Evolutionary conservation across 2,888 invertebrate genomes (phyloP), one percentile per base, ranked within the genome.

Genomic region (Shargacucullia verbasci): DNA sequence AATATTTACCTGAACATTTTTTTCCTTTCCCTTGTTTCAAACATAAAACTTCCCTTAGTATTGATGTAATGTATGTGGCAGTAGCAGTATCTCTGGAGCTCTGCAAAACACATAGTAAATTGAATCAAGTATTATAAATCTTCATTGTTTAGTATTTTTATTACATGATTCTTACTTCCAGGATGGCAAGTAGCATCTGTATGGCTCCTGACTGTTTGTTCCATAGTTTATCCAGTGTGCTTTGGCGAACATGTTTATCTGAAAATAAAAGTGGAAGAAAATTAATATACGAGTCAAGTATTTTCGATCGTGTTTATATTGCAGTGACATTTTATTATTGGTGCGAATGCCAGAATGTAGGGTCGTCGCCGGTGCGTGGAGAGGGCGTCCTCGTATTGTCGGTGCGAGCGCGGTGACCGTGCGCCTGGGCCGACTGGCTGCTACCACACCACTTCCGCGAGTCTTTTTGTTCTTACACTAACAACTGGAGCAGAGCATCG

Each of bases 31-130:
- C 92, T 82, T 94, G 94, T 79, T 95, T 95, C 49, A 95, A 91
- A 70, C 95, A 95, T 71, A 96, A 85, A 53, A 94, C 92, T 87
- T 95, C 95, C 79, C 95, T 94, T 57, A 96, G 78, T 78, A 95
- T 95, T 12, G 95, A 91, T 46, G 95, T 91, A 61, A 95, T 90
- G 76, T 95, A 95, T 47, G 94, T 94, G 35, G 90, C 89, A 3
- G 95, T 93, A 9, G 94, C 84, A 34, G 94, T 85, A 66, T 96
- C 95, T 81, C 94, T 93, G 48, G 94, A 90, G 68, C 83, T 93
- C 96, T 96, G 87, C 50, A 91, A 87, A 33, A 48, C 78, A 71
- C 47, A 40, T 12, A 40, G 9, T 2, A 43, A 31, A 6, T 13
- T 5, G 29, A 27, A 2, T 29, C 2, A 15, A 38, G 7, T 15